Base-by-base conservation (phyloP, 2,113 vertebrate genomes). In the Anser cygnoides region DNA sequence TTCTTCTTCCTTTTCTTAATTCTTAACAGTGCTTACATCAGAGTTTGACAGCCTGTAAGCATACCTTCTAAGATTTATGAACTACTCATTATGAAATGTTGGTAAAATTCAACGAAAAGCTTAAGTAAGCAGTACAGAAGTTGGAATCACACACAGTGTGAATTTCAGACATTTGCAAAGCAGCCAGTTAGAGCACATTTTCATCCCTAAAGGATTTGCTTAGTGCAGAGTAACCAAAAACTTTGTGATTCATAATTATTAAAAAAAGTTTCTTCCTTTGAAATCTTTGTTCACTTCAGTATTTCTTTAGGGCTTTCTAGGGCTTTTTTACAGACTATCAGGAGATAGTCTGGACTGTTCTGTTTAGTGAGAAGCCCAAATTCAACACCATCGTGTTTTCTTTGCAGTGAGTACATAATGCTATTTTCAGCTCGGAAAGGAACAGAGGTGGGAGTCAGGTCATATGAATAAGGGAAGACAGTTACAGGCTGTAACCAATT, bases 211-310 rank as follows among this genome's bases (percentile, higher is more conserved):
- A 73, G 82, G 62, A 77, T 83, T 71, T 88, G 19, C 31, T 85
- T 88, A 76, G n/a, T 88, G 87, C 67, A 95, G 67, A 92, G 39
- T 79, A 94, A 82, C 70, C 70, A 85, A 96, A 95, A 92, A 85
- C 91, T 57, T 90, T 22, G 62, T 28, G 37, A 73, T 33, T 77
- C 6, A 49, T 67, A 93, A 89, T 72, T 79, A 95, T 22, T 87
- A 25, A 46, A 39, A 49, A 15, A 13, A 23, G 2, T 3, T 63
- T 18, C 19, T 71, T 88, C 19, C 46, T 91, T 93, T 85, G 75
- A 93, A 82, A 62, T 66, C 83, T 71, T 91, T 20, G 73, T 90
- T 85, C 11, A 26, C 37, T 82, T 84, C 37, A 90, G 2, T 83
- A 86, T 90, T 90, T 84, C 67, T 86, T 90, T 17, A 63, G 43